Base-by-base conservation (phyloP, 2,113 vertebrate genomes). In the Lates calcarifer region DNA sequence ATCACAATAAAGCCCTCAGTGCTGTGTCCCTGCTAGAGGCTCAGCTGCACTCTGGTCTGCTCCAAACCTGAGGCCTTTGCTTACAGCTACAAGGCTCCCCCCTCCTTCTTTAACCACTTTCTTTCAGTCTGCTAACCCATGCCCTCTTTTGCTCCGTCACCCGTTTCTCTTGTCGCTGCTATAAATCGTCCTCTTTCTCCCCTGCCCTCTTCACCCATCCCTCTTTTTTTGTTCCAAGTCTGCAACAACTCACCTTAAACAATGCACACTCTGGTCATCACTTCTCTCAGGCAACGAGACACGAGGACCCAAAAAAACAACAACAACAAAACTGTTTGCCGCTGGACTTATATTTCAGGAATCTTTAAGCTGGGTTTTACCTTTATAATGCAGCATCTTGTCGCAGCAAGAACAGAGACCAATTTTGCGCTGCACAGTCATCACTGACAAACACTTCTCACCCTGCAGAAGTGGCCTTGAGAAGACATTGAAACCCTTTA, bases 1-100 rank as follows among this genome's bases (percentile, higher is more conserved):
- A 94, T 94, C 91, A 93, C 92, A 94, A 94, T 93, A 94, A 94
- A 94, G 92, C 92, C 92, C 66, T 92, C 87, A 94, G 91, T 91
- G 83, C 81, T 85, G 81, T 49, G 85, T 84, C 77, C 70, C 81
- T 77, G 87, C 90, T 87, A 90, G 79, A 79, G 85, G 88, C 91
- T 94, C 93, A 93, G 91, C 92, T 93, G 92, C 92, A 89, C 62
- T 74, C 88, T 85, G 75, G 83, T 72, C 83, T 61, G 86, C 90
- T 90, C 84, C 84, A 84, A 84, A 81, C 75, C 80, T 45, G 4
- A 82, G 51, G 68, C 63, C 66, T 66, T 68, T 62, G 47, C 83
- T 80, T n/a, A 65, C 68, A 69, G 41, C 65, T 60, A 66, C 31
- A 74, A 13, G 2, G 11, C 37, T 29, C 64, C 74, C 69, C 35